A percentile compares a stretch with the other conserved stretches of the same genome.
Evolutionary conservation across 1,140 invertebrate genomes (phyloP).

Genomic region (Diprion similis): DNA sequence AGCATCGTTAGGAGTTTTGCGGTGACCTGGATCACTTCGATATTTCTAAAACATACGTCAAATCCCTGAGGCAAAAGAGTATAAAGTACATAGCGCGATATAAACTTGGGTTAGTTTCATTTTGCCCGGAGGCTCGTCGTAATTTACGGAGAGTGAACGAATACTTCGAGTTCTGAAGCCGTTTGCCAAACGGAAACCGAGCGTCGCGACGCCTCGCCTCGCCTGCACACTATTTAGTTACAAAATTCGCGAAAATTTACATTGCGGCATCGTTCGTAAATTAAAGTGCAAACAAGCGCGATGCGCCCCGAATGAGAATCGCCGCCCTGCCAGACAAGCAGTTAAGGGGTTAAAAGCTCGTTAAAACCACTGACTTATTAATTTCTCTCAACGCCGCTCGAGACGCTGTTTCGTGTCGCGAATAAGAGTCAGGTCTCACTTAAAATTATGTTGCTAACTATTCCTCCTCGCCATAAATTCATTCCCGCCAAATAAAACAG

Average conservation of each 20-base stretch:
- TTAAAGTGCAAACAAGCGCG: not conserved
- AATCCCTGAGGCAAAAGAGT: not conserved
- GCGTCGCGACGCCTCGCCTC: not conserved
- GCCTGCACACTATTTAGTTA: not conserved
- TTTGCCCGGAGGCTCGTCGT: not conserved
- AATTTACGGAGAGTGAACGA: not conserved
- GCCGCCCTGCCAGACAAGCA: not conserved
- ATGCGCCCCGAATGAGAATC: not conserved
- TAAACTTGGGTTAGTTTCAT: not conserved
- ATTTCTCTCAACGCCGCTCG: too few relatives aligned
- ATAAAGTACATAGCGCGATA: not conserved
- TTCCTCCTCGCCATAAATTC: too few relatives aligned
- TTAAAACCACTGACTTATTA: not conserved
- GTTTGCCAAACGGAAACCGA: not conserved
- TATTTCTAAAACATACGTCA: slow-evolving; percentile 1
- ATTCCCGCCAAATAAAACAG: too few relatives aligned
- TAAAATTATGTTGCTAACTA: too few relatives aligned
- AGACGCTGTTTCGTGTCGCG: too few relatives aligned
- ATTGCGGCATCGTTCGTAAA: not conserved
- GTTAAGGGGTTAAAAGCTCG: not conserved
- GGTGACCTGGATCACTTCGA: not conserved
- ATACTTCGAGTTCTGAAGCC: not conserved
- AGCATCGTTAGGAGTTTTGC: too few relatives aligned
- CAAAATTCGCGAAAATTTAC: slow-evolving; percentile 3
- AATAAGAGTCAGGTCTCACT: too few relatives aligned